Percentiles rank a stretch among this genome's conserved stretches.
Evolutionary conservation across 1,140 invertebrate species (phyloP).

Genomic region (Polyergus mexicanus): DNA sequence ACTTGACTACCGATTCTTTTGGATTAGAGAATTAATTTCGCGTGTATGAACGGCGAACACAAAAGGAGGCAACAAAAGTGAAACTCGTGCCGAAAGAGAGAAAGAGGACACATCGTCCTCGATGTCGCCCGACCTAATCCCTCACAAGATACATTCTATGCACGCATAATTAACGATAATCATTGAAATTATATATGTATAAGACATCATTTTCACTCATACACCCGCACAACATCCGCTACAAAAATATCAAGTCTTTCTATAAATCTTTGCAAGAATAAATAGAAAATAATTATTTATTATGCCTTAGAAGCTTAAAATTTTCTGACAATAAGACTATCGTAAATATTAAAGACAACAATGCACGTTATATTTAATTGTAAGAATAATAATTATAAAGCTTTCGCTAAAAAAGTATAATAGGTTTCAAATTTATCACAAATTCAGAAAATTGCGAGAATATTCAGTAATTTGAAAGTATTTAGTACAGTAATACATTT

Average conservation of each 20-base stretch:
- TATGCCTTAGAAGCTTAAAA: neutral
- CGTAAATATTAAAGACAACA: neutral
- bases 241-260: constrained; percentile 10
- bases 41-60: constrained; percentile 3
- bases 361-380: neutral
- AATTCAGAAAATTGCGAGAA: neutral
- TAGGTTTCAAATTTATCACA: neutral
- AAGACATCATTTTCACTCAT: constrained; percentile 55
- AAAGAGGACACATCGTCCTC: constrained; percentile 49
- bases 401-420: neutral
- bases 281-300: constrained; percentile 33
- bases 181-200: constrained; percentile 53
- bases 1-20: constrained; percentile 30
- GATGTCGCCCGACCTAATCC: constrained; percentile 54
- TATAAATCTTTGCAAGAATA: constrained; percentile 19
- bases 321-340: neutral
- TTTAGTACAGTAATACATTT: neutral
- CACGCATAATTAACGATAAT: constrained; percentile 51
- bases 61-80: constrained; percentile 66
- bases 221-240: neutral
- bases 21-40: constrained; percentile 40
- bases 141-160: constrained; percentile 62
- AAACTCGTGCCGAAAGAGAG: constrained; percentile 53
- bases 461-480: neutral
- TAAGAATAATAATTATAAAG: neutral